Conservation (phyloP, 2,888 invertebrate genomes). For the Clostera curtula region DNA sequence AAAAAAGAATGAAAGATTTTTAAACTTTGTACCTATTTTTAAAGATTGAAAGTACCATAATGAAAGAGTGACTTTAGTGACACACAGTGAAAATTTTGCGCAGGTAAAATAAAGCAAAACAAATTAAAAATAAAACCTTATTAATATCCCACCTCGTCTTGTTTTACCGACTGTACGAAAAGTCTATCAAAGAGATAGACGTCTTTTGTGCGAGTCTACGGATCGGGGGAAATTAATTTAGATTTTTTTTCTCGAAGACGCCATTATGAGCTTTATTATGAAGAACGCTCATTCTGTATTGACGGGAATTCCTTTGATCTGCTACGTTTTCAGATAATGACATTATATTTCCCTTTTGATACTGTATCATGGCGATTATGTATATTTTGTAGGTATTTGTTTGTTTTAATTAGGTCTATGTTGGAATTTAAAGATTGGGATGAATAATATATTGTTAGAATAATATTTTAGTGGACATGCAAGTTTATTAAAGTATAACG, state of each 20-base stretch:
- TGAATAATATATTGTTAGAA: no score
- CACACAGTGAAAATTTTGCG: no score
- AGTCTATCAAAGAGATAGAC: slow-evolving; percentile 58
- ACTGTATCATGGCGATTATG: slow-evolving; percentile 35
- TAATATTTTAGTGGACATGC: no score
- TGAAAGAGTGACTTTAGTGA: no score
- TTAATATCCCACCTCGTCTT: no score
- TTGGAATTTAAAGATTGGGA: slow-evolving; percentile 12
- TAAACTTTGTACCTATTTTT: no score
- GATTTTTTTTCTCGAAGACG: slow-evolving; percentile 34
- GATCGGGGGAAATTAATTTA: slow-evolving; percentile 65
- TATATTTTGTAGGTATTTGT: slow-evolving; percentile 23
- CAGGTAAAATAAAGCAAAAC: no score
- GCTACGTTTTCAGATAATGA: slow-evolving; percentile 50
- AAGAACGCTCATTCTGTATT: slow-evolving; percentile 39
- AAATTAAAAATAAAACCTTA: no score
- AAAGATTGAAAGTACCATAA: no score
- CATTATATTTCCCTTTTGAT: slow-evolving; percentile 60
- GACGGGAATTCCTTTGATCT: slow-evolving; percentile 54
- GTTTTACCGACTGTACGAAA: slow-evolving; percentile 29
- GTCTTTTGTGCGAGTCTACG: slow-evolving; percentile 49
- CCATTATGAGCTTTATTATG: slow-evolving; percentile 31
- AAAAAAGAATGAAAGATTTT: no score
- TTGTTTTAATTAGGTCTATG: slow-evolving; percentile 24
- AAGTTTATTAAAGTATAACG: no score